Percentiles rank a stretch among this genome's conserved stretches.
phyloP scores from a whole-genome alignment of 2,113 vertebrate species.

The Ellobius talpinus region DNA sequence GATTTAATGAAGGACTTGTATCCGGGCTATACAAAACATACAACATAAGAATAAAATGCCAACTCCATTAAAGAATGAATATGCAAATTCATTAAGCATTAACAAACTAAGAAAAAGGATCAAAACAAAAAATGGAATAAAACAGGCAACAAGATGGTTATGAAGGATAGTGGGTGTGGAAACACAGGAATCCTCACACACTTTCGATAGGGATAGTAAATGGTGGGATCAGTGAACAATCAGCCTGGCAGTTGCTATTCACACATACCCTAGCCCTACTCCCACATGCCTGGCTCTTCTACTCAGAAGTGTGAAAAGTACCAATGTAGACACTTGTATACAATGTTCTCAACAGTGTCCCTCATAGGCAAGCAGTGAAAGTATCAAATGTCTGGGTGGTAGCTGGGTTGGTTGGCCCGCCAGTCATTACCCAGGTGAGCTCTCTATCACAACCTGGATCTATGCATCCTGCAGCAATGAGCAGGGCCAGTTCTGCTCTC shows the following conservation, averaged over 20 bases:
- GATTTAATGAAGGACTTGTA: background rate
- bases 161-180: background rate
- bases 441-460: background rate
- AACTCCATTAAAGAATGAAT: conserved; percentile 48
- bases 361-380: conserved; percentile 13
- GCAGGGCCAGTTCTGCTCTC: background rate
- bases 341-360: background rate
- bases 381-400: background rate
- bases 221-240: background rate
- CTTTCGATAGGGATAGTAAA: background rate
- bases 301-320: background rate
- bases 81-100: background rate
- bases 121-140: conserved; percentile 42
- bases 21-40: conserved; percentile 3
- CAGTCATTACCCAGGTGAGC: background rate
- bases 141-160: background rate
- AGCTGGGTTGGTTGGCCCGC: background rate
- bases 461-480: background rate
- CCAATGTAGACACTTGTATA: background rate
- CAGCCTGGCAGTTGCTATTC: background rate
- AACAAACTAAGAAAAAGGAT: conserved; percentile 40
- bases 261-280: background rate
- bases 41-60: background rate
- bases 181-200: background rate
- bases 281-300: background rate